phyloP scores from a whole-genome alignment of 2,888 invertebrate species.

The Hypena proboscidalis region DNA sequence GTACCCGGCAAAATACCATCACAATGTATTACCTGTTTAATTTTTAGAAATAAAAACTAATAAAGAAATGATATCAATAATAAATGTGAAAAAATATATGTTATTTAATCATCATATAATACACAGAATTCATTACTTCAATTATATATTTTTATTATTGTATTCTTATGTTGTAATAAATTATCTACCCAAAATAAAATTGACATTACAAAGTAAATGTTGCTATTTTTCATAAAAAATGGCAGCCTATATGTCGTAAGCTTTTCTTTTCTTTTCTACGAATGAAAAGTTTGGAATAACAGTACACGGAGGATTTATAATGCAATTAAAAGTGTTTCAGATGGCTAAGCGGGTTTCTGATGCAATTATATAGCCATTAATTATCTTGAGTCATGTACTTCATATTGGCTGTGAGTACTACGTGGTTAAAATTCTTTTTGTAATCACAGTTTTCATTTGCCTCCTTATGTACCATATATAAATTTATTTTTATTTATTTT shows the following conservation, averaged over 20 bases:
- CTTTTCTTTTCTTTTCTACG: constrained; percentile 76
- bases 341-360: constrained; percentile 55
- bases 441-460: constrained; percentile 53
- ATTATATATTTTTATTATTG: too few species aligned
- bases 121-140: too few species aligned
- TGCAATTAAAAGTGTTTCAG: constrained; percentile 61
- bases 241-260: constrained; percentile 84
- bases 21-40: too few species aligned
- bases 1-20: too few species aligned
- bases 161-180: too few species aligned
- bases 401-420: constrained; percentile 76
- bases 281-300: constrained; percentile 73
- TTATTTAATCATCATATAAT: too few species aligned
- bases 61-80: too few species aligned
- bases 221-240: constrained; percentile 76
- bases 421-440: constrained; percentile 76
- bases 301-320: constrained; percentile 68
- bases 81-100: too few species aligned
- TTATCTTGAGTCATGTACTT: constrained; percentile 68
- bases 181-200: constrained; percentile 18
- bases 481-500: background rate
- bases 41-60: too few species aligned
- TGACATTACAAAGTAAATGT: constrained; percentile 61
- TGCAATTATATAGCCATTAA: constrained; percentile 55
- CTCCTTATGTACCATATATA: constrained; percentile 20